Conservation (phyloP, 2,888 invertebrate species). For the Synergus itoensis region DNA sequence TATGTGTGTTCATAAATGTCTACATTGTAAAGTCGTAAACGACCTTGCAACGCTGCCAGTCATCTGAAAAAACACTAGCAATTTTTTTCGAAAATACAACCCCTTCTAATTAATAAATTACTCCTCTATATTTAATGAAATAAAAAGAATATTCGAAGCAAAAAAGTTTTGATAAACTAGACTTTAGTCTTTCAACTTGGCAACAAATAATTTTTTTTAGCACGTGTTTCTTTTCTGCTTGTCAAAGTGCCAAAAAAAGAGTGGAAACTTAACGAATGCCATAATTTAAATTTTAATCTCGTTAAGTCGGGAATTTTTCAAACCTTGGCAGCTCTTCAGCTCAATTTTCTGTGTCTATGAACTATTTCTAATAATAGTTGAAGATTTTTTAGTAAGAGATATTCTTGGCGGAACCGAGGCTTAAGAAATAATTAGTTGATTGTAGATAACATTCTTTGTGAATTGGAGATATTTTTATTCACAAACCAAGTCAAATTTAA, state of each 20-base stretch:
- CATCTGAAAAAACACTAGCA: not conserved
- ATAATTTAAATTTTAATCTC: not conserved
- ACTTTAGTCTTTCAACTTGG: not conserved
- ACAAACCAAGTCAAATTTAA: not conserved
- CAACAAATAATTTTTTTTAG: not conserved
- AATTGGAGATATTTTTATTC: not conserved
- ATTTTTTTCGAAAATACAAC: not conserved
- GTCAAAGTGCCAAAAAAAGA: conserved; percentile 9
- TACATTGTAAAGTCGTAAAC: conserved; percentile 39
- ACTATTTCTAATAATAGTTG: not conserved
- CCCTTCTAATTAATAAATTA: not conserved
- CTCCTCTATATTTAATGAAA: not conserved
- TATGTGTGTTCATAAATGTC: conserved; percentile 12
- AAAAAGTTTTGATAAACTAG: not conserved
- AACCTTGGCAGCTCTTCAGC: not conserved
- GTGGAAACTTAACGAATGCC: not conserved
- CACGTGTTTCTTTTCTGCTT: not conserved
- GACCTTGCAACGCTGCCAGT: conserved; percentile 16
- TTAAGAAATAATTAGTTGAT: not conserved
- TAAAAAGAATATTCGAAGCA: not conserved
- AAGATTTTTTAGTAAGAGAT: not conserved
- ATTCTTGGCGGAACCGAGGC: not conserved
- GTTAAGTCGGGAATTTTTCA: not conserved
- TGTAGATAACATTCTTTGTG: not conserved
- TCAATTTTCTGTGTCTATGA: not conserved